These are phyloP conservation scores for Mus pahari DNA, from an alignment of 2,113 vertebrate species.

Conservation along the genomic window DNA sequence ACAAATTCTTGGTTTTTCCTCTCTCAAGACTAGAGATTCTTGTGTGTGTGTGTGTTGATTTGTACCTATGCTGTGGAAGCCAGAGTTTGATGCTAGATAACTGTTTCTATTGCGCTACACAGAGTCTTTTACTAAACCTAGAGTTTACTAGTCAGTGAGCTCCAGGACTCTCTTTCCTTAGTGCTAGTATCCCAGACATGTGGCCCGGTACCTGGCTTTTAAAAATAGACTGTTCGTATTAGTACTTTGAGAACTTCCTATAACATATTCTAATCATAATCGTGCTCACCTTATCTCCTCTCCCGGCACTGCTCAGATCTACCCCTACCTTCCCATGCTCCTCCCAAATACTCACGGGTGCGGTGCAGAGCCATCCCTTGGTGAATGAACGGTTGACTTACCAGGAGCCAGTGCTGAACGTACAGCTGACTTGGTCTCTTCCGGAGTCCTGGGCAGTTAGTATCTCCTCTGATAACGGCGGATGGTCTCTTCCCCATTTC, in stretches of 20 bases:
- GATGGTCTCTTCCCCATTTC: neutral
- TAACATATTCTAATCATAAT: neutral
- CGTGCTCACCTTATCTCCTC: neutral
- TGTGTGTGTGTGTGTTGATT: neutral
- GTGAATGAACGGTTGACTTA: neutral
- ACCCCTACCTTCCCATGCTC: neutral
- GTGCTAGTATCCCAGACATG: neutral
- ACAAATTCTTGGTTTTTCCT: constrained; percentile 20
- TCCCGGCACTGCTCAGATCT: neutral
- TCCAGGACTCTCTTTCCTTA: no score
- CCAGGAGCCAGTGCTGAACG: neutral
- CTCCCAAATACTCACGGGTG: neutral
- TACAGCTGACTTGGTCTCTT: neutral
- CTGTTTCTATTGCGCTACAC: neutral
- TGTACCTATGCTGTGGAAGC: neutral
- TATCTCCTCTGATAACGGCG: neutral
- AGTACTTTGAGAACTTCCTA: neutral
- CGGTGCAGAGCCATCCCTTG: no score
- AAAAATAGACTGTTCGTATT: neutral
- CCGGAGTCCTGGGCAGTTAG: neutral
- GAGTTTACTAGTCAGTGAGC: neutral
- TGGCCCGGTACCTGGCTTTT: neutral
- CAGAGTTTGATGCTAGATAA: neutral
- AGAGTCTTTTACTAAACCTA: neutral
- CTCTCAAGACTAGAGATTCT: neutral